Evolutionary conservation across 2,888 invertebrate species (phyloP), one percentile per base, ranked within the genome.

Genomic region (Drosophila neotestacea): DNA sequence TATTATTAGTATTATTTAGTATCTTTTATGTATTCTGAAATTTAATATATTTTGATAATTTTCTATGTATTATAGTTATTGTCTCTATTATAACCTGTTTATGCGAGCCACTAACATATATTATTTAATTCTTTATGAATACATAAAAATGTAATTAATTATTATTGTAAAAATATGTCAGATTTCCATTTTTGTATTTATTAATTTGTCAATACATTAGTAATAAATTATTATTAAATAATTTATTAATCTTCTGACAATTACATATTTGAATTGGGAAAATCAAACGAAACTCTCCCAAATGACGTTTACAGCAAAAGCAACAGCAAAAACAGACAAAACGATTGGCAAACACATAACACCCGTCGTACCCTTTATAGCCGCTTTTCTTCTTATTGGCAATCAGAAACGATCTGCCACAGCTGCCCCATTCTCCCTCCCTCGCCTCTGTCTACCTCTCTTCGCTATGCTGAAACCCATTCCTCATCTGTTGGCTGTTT

Each of bases 301-400:
- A 81, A 80, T 78, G 65, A 82, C 62, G 72, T 83, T 81, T 80
- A 77, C 65, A 62, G 38, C 58, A 16, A 22, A 56, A 36, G 6
- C 11, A n/a, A 16, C 16, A 38, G 30, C 64, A 56, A 61, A 58
- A 47, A 6, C 36, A 38, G 30, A 58, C 51, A 63, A 58, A 47
- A 3, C 36, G 46, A 32, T 54, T 55, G 55, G 27, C 55, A 63
- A 47, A 59, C 60, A 47, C 48, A 30, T 11, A 16, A 41, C 44
- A n/a, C 13, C 13, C 38, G 7, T 56, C 7, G n/a, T 50, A 10
- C 11, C 50, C 34, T 42, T 56, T 11, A 51, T 63, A 46, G 58
- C 16, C 30, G 74, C 54, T 69, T 71, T 75, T 72, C 88, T 77
- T 74, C 85, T 77, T 77, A 88, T 84, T 88, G 83, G 72, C 88